These are phyloP conservation scores for Girardia tigrina DNA, from an alignment of 2,888 invertebrate genomes.

Conservation along the genomic window DNA sequence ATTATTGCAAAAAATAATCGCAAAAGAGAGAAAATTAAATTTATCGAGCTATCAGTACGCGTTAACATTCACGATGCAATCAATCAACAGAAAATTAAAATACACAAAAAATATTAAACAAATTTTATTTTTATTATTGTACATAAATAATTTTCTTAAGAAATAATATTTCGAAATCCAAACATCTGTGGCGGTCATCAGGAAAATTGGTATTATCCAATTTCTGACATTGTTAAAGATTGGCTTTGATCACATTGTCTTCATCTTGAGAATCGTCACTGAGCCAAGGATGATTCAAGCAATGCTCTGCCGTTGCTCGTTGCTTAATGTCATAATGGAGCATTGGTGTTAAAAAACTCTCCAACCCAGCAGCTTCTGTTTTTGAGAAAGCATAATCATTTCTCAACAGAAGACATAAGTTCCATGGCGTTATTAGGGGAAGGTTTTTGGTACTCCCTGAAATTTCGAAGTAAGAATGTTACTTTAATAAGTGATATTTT, in stretches of 20 bases:
- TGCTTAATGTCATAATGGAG: constrained; percentile 79
- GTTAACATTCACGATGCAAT: too few relatives aligned
- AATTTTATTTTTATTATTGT: not conserved
- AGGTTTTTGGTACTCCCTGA: constrained; percentile 58
- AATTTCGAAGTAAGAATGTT: too few relatives aligned
- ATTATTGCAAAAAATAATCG: too few relatives aligned
- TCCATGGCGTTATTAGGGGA: constrained; percentile 86
- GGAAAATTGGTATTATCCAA: not conserved
- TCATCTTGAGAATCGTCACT: not conserved
- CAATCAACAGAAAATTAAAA: too few relatives aligned
- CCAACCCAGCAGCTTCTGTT: constrained; percentile 74
- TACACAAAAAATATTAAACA: too few relatives aligned
- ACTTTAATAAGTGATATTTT: too few relatives aligned
- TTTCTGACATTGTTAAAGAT: not conserved
- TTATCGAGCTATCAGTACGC: too few relatives aligned
- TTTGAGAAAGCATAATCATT: constrained; percentile 92
- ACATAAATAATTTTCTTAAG: constrained; percentile 1
- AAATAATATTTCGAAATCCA: not conserved
- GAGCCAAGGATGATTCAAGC: constrained; percentile 86
- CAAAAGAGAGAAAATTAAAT: too few relatives aligned
- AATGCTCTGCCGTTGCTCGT: constrained; percentile 81
- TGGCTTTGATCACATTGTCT: not conserved
- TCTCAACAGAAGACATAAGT: constrained; percentile 74
- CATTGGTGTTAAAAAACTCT: constrained; percentile 87
- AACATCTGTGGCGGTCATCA: not conserved